These are phyloP conservation scores for Drosophila funebris DNA, from an alignment of 1,140 invertebrate genomes.

Conservation along the genomic window DNA sequence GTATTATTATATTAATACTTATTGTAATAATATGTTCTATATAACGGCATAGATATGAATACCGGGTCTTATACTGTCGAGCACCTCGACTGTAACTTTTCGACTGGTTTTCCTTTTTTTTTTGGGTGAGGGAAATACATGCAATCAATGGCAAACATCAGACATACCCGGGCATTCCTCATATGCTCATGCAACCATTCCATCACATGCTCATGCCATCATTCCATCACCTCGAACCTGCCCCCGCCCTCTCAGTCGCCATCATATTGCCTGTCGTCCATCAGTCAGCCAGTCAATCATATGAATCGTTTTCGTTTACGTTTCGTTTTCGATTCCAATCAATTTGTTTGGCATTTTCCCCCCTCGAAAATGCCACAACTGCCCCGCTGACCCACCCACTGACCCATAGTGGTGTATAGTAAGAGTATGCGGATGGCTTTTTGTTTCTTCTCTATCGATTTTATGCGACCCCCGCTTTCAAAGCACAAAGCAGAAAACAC, in stretches of 20 bases:
- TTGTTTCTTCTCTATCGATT: constrained; percentile 60
- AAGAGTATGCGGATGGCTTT: constrained; percentile 29
- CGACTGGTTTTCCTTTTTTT: background rate
- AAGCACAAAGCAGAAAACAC: constrained; percentile 33
- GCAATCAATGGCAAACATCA: constrained; percentile 47
- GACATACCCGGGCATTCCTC: constrained; percentile 3
- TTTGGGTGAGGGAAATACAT: constrained; percentile 10
- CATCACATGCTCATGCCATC: background rate
- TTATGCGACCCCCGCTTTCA: constrained; percentile 25
- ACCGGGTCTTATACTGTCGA: too few species aligned
- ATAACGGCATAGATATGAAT: too few species aligned
- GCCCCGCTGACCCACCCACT: background rate
- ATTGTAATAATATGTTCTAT: too few species aligned
- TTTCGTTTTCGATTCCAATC: constrained; percentile 81
- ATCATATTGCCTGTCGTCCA: constrained; percentile 46
- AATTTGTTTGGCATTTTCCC: constrained; percentile 77
- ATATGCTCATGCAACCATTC: too few species aligned
- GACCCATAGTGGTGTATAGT: constrained; percentile 13
- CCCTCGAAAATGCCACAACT: background rate
- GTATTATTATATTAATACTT: too few species aligned
- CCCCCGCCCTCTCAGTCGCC: background rate
- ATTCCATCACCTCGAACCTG: background rate
- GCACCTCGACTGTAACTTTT: too few species aligned
- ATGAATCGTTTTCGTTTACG: constrained; percentile 81
- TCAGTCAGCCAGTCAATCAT: constrained; percentile 77